These are phyloP conservation scores for Meriones unguiculatus DNA, from an alignment of 2,113 vertebrate genomes.

Conservation along the genomic window DNA sequence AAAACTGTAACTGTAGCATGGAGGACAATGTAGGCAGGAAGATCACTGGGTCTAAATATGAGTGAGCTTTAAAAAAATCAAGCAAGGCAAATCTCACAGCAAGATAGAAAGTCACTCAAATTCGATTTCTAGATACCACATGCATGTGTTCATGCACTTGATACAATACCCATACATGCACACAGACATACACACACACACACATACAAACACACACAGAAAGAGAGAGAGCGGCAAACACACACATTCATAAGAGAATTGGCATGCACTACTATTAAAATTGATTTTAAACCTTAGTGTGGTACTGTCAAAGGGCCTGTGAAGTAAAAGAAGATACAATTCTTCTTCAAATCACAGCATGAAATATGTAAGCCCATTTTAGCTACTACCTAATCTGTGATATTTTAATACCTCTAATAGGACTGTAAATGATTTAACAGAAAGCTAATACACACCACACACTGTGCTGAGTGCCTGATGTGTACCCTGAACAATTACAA, in stretches of 20 bases:
- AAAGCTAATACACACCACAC: neutral
- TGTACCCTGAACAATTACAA: too few species aligned
- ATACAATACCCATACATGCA: neutral
- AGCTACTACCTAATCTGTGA: neutral
- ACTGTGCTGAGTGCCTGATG: too few species aligned
- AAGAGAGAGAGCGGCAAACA: neutral
- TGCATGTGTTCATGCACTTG: neutral
- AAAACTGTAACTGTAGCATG: neutral
- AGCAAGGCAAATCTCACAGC: neutral
- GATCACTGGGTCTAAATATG: neutral
- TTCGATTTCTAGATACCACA: neutral
- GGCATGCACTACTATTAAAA: neutral
- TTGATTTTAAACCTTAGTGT: neutral
- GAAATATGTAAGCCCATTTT: neutral
- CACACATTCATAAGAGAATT: neutral
- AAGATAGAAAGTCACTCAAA: neutral
- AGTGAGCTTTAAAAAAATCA: neutral
- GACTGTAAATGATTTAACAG: neutral
- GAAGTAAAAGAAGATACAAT: neutral
- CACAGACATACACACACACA: neutral
- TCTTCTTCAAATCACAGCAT: neutral
- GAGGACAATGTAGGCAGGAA: neutral
- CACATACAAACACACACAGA: neutral
- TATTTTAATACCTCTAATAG: neutral
- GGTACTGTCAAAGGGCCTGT: neutral